Percentiles rank a stretch among this genome's conserved stretches.
These are phyloP conservation scores for Platichthys stellatus DNA, from an alignment of 2,113 vertebrate species.

Conservation along the genomic window DNA sequence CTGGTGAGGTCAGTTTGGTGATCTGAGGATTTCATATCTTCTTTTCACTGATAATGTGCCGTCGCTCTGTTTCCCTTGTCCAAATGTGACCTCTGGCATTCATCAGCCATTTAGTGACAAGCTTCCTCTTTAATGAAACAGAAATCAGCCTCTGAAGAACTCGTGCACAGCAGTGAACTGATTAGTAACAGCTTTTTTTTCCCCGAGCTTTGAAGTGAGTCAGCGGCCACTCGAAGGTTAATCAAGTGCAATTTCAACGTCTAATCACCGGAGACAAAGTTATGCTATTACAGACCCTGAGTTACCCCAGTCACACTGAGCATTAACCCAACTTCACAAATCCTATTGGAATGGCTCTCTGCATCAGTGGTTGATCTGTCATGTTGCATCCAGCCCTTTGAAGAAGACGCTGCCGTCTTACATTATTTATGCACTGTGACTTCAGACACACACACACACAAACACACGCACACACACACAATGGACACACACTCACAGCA, in stretches of 20 bases:
- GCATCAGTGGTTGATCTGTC: constrained; percentile 30
- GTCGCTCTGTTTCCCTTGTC: neutral
- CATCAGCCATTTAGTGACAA: no score
- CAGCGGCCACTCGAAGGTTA: neutral
- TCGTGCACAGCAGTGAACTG: neutral
- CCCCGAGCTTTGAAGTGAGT: neutral
- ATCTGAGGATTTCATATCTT: neutral
- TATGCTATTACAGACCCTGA: neutral
- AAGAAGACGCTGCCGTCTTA: constrained; percentile 20
- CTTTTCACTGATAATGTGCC: neutral
- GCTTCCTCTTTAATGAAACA: no score
- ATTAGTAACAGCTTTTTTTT: neutral
- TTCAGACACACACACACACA: neutral
- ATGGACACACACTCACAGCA: neutral
- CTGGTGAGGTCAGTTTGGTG: neutral
- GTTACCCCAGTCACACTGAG: neutral
- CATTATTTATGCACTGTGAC: constrained; percentile 30
- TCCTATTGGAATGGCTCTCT: constrained; percentile 3
- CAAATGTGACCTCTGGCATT: neutral
- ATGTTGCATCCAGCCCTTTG: constrained; percentile 29
- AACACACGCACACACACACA: neutral
- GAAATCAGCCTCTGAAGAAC: neutral
- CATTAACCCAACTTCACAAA: neutral
- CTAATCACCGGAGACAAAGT: neutral
- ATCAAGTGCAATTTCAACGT: neutral